These are phyloP conservation scores for Gymnorhina tibicen DNA, from an alignment of 2,113 vertebrate species.

Conservation along the genomic window DNA sequence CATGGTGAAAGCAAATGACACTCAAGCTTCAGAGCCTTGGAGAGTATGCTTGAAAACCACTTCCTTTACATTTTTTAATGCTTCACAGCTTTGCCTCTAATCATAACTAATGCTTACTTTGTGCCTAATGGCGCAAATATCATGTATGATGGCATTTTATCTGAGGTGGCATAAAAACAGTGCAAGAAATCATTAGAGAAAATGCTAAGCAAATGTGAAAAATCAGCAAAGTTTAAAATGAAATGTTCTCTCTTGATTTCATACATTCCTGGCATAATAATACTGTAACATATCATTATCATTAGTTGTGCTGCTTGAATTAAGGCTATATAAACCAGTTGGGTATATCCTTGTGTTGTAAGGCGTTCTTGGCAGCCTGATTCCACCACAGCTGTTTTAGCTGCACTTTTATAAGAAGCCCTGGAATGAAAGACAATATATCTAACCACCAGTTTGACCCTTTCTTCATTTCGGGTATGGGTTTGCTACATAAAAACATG, in stretches of 20 bases:
- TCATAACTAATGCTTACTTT: constrained; percentile 60
- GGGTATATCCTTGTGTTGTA: background rate
- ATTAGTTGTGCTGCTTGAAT: constrained; percentile 57
- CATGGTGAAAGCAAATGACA: constrained; percentile 21
- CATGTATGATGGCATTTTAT: constrained; percentile 65
- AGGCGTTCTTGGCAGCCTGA: background rate
- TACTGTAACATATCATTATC: constrained; percentile 42
- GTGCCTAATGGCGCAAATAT: constrained; percentile 67
- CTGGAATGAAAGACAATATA: constrained; percentile 39
- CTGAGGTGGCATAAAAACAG: constrained; percentile 64
- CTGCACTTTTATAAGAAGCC: background rate
- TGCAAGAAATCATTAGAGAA: constrained; percentile 68
- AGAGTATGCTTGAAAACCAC: constrained; percentile 16
- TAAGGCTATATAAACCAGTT: constrained; percentile 47
- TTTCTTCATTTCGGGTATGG: background rate
- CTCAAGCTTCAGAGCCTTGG: constrained; percentile 15
- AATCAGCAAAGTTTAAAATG: constrained; percentile 76
- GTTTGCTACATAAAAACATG: background rate
- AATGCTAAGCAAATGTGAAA: constrained; percentile 73
- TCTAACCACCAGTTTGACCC: constrained; percentile 30
- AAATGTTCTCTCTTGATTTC: constrained; percentile 64
- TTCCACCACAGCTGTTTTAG: constrained; percentile 39
- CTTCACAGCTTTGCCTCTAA: constrained; percentile 49
- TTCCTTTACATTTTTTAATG: constrained; percentile 58
- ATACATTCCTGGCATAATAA: constrained; percentile 61